These are phyloP conservation scores for Apotomis capreana DNA, from an alignment of 2,888 invertebrate species.

Conservation along the genomic window DNA sequence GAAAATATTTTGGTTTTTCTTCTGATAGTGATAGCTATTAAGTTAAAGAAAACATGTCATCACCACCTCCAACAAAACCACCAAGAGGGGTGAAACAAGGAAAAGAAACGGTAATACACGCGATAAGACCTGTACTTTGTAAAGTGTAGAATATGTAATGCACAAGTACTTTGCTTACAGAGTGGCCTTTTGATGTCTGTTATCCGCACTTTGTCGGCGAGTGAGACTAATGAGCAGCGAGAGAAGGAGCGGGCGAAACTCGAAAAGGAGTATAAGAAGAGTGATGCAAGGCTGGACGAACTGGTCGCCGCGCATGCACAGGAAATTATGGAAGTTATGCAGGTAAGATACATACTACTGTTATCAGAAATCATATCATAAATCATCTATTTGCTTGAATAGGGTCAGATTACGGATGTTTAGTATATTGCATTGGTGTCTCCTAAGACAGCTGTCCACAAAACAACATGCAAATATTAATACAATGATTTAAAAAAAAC, in stretches of 20 bases:
- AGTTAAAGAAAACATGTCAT: slow-evolving; percentile 76
- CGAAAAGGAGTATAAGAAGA: slow-evolving; percentile 96
- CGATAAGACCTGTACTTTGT: background rate
- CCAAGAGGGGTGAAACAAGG: slow-evolving; percentile 93
- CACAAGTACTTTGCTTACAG: slow-evolving; percentile 67
- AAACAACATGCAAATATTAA: too few relatives aligned
- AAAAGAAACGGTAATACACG: slow-evolving; percentile 89
- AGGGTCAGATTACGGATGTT: too few relatives aligned
- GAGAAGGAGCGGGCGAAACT: slow-evolving; percentile 96
- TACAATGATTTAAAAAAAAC: too few relatives aligned
- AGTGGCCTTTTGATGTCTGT: slow-evolving; percentile 96
- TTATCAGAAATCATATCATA: background rate
- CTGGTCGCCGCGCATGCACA: slow-evolving; percentile 94
- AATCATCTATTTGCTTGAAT: too few relatives aligned
- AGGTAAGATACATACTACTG: slow-evolving; percentile 61
- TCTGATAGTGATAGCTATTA: background rate
- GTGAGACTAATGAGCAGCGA: slow-evolving; percentile 96
- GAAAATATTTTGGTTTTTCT: slow-evolving; percentile 13
- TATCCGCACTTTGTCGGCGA: slow-evolving; percentile 96
- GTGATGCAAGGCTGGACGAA: slow-evolving; percentile 94
- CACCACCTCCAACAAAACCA: slow-evolving; percentile 91
- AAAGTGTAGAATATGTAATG: background rate
- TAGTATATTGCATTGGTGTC: too few relatives aligned
- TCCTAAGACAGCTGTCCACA: too few relatives aligned
- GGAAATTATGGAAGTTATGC: slow-evolving; percentile 92